These are phyloP conservation scores for Lingula anatina DNA, from an alignment of 2,888 invertebrate species.

Conservation along the genomic window DNA sequence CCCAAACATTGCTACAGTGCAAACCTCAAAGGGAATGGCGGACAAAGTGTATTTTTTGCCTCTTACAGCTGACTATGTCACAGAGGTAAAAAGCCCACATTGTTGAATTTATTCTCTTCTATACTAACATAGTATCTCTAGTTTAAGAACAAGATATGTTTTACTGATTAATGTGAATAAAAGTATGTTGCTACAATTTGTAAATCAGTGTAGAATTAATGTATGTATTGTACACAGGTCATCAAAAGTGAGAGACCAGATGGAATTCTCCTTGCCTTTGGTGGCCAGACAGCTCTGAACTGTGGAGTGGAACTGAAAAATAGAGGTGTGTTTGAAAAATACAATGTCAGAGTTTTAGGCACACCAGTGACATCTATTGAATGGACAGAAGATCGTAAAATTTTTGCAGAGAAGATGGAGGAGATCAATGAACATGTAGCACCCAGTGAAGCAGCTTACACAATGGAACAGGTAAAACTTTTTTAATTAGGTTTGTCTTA, in stretches of 20 bases:
- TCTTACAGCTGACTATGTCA: conserved; percentile 89
- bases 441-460: conserved; percentile 87
- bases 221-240: conserved; percentile 58
- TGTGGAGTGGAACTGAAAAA: conserved; percentile 86
- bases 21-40: conserved; percentile 96
- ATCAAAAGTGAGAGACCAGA: conserved; percentile 93
- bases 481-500: too few species aligned
- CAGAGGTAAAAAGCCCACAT: conserved; percentile 61
- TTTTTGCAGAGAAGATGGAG: conserved; percentile 85
- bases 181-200: too few species aligned
- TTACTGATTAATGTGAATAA: neutral
- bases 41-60: conserved; percentile 98
- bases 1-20: conserved; percentile 99
- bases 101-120: neutral
- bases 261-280: conserved; percentile 94
- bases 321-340: conserved; percentile 78
- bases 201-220: neutral
- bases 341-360: conserved; percentile 86
- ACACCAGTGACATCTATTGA: conserved; percentile 95
- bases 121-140: neutral
- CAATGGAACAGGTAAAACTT: conserved; percentile 67
- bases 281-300: conserved; percentile 97
- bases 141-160: neutral
- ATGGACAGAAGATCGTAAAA: conserved; percentile 92
- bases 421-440: conserved; percentile 88